Conservation (phyloP, 2,888 invertebrate species). For the Hipparchia sbordonii region DNA sequence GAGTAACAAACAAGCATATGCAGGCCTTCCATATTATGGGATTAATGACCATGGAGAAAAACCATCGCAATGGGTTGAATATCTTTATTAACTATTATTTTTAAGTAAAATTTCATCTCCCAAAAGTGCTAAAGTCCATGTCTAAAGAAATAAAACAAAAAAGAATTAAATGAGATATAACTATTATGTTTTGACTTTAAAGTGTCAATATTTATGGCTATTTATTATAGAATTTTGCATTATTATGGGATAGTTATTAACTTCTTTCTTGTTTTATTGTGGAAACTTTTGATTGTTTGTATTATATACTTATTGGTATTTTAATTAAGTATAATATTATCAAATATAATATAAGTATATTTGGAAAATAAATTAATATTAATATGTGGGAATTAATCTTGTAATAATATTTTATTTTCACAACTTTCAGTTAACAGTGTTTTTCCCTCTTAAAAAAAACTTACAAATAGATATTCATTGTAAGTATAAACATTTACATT, state of each 20-base stretch:
- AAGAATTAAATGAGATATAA: too few relatives aligned
- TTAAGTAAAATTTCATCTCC: not conserved
- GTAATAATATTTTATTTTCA: too few relatives aligned
- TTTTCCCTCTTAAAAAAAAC: too few relatives aligned
- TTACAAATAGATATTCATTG: not conserved
- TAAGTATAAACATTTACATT: too few relatives aligned
- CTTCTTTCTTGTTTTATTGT: not conserved
- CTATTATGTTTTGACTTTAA: too few relatives aligned
- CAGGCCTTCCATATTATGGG: conserved; percentile 16
- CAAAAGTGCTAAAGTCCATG: not conserved
- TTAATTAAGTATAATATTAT: too few relatives aligned
- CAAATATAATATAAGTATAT: not conserved
- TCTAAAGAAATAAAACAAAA: not conserved
- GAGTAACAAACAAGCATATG: conserved; percentile 24
- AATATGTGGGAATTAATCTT: too few relatives aligned
- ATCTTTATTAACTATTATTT: not conserved
- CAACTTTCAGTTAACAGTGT: too few relatives aligned
- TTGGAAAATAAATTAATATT: too few relatives aligned
- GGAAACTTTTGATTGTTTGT: not conserved
- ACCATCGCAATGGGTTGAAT: conserved; percentile 36
- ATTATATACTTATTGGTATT: not conserved
- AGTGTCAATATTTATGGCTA: too few relatives aligned
- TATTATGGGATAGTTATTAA: not conserved
- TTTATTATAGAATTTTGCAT: not conserved
- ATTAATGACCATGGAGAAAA: conserved; percentile 39